A percentile compares a stretch with the other conserved stretches of the same genome.
These are phyloP conservation scores for Naso thynnoides DNA, from an alignment of 2,797 vertebrate species.

Conservation along the genomic window DNA sequence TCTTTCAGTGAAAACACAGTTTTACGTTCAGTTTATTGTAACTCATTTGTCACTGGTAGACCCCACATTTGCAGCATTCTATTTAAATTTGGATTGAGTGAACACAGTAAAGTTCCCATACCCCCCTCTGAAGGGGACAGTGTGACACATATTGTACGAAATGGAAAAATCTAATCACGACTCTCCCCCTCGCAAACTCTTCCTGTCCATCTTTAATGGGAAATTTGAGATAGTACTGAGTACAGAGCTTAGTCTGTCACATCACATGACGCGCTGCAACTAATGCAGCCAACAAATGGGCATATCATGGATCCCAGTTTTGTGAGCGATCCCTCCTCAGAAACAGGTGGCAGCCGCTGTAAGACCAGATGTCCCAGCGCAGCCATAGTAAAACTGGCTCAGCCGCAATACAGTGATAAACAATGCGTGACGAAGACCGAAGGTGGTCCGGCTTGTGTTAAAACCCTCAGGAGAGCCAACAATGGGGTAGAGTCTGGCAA, in stretches of 20 bases:
- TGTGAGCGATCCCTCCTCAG: slow-evolving; percentile 69
- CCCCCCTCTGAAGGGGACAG: not conserved
- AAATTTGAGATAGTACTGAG: slow-evolving; percentile 84
- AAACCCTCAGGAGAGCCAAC: slow-evolving; percentile 58
- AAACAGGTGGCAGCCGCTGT: slow-evolving; percentile 85
- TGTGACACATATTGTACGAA: slow-evolving; percentile 31
- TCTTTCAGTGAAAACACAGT: not conserved
- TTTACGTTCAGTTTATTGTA: not conserved
- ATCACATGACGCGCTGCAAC: slow-evolving; percentile 85
- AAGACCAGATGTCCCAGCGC: slow-evolving; percentile 84
- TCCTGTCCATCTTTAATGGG: slow-evolving; percentile 84
- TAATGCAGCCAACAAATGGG: slow-evolving; percentile 85
- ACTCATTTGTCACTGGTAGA: not conserved
- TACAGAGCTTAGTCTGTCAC: slow-evolving; percentile 84
- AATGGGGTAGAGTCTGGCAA: slow-evolving; percentile 47
- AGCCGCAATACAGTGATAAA: slow-evolving; percentile 76
- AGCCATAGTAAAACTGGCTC: slow-evolving; percentile 70
- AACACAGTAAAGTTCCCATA: slow-evolving; percentile 11
- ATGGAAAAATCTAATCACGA: slow-evolving; percentile 54
- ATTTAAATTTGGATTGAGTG: not conserved
- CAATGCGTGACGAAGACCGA: slow-evolving; percentile 78
- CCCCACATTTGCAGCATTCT: slow-evolving; percentile 7
- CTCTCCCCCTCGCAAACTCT: slow-evolving; percentile 44
- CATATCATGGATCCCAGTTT: slow-evolving; percentile 80
- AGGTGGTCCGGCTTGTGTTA: slow-evolving; percentile 80